phyloP scores from a whole-genome alignment of 2,797 vertebrate species.

The Catostomus latipinnis region DNA sequence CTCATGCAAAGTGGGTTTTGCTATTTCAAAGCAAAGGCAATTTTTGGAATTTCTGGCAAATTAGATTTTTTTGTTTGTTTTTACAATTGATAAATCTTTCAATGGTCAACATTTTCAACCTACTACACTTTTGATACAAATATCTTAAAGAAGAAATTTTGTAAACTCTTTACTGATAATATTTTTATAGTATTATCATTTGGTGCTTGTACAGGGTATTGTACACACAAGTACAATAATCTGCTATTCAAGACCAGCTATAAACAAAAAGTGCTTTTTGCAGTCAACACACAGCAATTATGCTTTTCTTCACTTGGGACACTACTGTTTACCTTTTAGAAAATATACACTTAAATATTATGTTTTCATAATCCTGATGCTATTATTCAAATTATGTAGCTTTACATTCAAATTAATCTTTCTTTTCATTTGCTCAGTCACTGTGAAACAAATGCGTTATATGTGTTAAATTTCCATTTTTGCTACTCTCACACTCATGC shows the following conservation, averaged over 20 bases:
- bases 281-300: slow-evolving; percentile 56
- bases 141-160: slow-evolving; percentile 49
- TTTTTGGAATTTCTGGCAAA: slow-evolving; percentile 27
- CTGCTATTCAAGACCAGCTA: slow-evolving; percentile 60
- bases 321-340: slow-evolving; percentile 20
- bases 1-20: slow-evolving; percentile 34
- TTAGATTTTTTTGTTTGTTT: slow-evolving; percentile 25
- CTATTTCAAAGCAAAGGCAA: slow-evolving; percentile 32
- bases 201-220: slow-evolving; percentile 67
- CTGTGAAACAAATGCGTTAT: slow-evolving; percentile 46
- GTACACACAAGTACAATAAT: slow-evolving; percentile 64
- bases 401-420: not conserved
- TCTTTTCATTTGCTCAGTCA: slow-evolving; percentile 22
- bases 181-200: slow-evolving; percentile 60
- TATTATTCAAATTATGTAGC: slow-evolving; percentile 18
- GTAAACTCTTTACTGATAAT: slow-evolving; percentile 45
- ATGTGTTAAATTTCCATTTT: slow-evolving; percentile 27
- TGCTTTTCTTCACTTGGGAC: slow-evolving; percentile 41
- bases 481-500: slow-evolving; percentile 38
- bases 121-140: slow-evolving; percentile 42
- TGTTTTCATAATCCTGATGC: not conserved
- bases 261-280: slow-evolving; percentile 63
- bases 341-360: not conserved
- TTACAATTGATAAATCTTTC: slow-evolving; percentile 47
- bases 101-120: slow-evolving; percentile 36